Conservation (phyloP, 2,797 vertebrate genomes). For the Malurus leucopterus region DNA sequence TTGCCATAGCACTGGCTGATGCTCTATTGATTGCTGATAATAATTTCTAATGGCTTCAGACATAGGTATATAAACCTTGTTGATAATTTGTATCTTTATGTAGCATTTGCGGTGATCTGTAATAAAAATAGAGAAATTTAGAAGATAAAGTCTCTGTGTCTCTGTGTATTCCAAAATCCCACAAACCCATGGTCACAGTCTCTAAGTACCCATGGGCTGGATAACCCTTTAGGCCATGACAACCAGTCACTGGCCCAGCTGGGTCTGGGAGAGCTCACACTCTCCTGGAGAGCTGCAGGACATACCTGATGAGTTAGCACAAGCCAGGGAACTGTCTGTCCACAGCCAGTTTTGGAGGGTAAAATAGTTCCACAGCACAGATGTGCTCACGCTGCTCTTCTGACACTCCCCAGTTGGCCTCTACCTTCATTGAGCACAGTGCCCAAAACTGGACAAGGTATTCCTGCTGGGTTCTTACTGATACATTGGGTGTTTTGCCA, state of each 20-base stretch:
- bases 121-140: not conserved
- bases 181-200: accelerated
- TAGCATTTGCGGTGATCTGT: not conserved
- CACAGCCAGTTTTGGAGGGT: not conserved
- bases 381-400: not conserved
- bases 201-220: not conserved
- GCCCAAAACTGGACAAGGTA: not conserved
- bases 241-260: not conserved
- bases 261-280: not conserved
- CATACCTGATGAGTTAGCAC: not conserved
- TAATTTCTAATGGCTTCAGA: not conserved
- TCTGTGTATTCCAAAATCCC: not conserved
- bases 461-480: not conserved
- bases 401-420: not conserved
- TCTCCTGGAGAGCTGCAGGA: not conserved
- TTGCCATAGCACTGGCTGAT: not conserved
- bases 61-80: not conserved
- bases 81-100: not conserved
- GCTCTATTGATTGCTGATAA: not conserved
- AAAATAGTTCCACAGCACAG: not conserved
- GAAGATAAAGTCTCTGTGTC: not conserved
- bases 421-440: not conserved
- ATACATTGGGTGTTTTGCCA: not conserved
- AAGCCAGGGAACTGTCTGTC: not conserved
- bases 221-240: not conserved